Base-by-base conservation (phyloP, 2,113 vertebrate genomes). In the Oryzias javanicus region DNA sequence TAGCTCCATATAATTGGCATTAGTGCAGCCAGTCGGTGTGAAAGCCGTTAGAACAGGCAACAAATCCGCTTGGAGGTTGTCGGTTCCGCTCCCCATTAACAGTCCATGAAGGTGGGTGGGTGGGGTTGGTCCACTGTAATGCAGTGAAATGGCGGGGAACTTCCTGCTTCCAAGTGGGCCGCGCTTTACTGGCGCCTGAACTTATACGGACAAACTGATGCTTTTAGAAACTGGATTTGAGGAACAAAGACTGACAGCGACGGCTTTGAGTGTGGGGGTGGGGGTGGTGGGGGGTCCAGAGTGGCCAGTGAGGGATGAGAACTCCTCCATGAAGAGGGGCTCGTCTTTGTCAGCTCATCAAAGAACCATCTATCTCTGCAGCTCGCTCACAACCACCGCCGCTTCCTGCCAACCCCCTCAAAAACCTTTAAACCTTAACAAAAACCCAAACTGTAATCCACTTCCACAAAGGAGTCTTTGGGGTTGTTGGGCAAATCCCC, bases 1-100 rank as follows among this genome's bases (percentile, higher is more conserved):
- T 84, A 89, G 84, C 83, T 74, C 57, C 69, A 84, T 79, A 80
- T 90, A 89, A 92, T 87, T 84, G 84, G 87, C 74, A 56, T 81
- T 78, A 84, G 64, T 53, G 42, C 48, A 1, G 60, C 51, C 82
- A 75, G 71, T 16, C 29, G n/a, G 73, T 40, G 49, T 50, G 45
- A 70, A 79, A 83, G 64, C 70, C 74, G 73, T 84, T 89, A 85
- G 85, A 80, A 53, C 75, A 61, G n/a, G 64, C 44, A 83, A 55
- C 35, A 14, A 74, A 63, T 44, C 58, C 41, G 67, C 14, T 56
- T 0, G 64, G 55, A 64, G 56, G 63, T 20, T 41, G 51, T 14
- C 5, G 18, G 51, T 49, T 69, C 61, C 29, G 54, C 51, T 49
- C 59, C 55, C 69, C 71, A 55, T 83, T 81, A 72, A 79, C 79